Base-by-base conservation (phyloP, 2,113 vertebrate species). In the Patagioenas fasciata region DNA sequence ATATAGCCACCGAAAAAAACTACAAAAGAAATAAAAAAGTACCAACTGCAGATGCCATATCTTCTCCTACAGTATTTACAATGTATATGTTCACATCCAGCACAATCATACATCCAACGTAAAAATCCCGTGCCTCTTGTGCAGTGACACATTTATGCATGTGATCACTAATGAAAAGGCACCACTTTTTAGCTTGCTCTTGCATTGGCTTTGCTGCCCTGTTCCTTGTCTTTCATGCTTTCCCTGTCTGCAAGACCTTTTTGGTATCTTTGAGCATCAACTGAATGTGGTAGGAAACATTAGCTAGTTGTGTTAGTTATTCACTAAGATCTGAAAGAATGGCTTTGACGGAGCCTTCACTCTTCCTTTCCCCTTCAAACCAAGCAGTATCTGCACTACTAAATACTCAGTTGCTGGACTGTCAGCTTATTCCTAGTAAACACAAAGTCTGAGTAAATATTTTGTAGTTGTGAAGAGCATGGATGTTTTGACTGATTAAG, bases 381-480 rank as follows among this genome's bases (percentile, higher is more conserved):
- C 56, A 48, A 84, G 44, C 18, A 65, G 16, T 36, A 40, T 20
- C 24, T 78, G 18, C 28, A 40, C 21, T 31, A 64, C 51, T 83
- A 91, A 93, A 85, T 10, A 54, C 5, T 69, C 50, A 36, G 58
- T 36, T 12, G 4, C 47, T 28, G 48, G 51, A 90, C 34, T 42
- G 51, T 67, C 80, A 78, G 44, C 25, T 88, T n/a, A 67, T 85
- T 71, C 75, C 61, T 81, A 15, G n/a, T 84, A 89, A 83, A 91
- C 57, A 91, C 53, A 78, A 40, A 92, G 7, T 29, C 64, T 85
- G 57, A 88, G 36, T 83, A 92, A 94, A 96, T 93, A 92, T 21
- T 81, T 7, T 53, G 57, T 15, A 67, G 72, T 90, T 56, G 40
- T 5, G 7, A 77, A 79, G 18, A 91, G n/a, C 38, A 54, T 50